These are phyloP conservation scores for Cephus cinctus DNA, from an alignment of 1,140 invertebrate species.

Conservation along the genomic window DNA sequence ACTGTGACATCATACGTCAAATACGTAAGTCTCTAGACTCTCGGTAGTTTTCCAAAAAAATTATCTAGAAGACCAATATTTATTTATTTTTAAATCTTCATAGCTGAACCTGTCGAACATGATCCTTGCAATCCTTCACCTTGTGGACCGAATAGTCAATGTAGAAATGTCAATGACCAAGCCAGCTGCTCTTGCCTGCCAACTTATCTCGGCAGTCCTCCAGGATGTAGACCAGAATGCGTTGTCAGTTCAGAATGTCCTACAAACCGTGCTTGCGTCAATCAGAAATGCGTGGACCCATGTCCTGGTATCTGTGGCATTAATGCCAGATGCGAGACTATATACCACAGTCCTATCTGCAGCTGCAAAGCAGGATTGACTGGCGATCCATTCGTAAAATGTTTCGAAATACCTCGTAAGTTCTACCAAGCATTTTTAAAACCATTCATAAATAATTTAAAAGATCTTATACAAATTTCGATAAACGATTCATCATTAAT, in stretches of 20 bases:
- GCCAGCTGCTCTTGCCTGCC: slow-evolving; percentile 74
- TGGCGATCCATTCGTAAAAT: slow-evolving; percentile 67
- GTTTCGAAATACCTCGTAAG: slow-evolving; percentile 58
- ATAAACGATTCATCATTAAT: not conserved
- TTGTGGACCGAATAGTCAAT: slow-evolving; percentile 78
- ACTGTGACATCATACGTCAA: slow-evolving; percentile 56
- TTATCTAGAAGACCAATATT: slow-evolving; percentile 25
- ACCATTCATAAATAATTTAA: not conserved
- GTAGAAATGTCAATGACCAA: slow-evolving; percentile 59
- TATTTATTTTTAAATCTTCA: slow-evolving; percentile 23
- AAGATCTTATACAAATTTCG: not conserved
- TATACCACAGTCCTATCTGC: slow-evolving; percentile 62
- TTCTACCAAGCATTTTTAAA: slow-evolving; percentile 4
- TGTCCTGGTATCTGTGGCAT: slow-evolving; percentile 76
- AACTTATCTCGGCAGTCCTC: slow-evolving; percentile 70
- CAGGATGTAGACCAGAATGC: slow-evolving; percentile 74
- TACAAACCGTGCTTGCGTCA: slow-evolving; percentile 68
- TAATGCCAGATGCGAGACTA: slow-evolving; percentile 68
- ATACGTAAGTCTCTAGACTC: slow-evolving; percentile 52
- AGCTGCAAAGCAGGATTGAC: slow-evolving; percentile 62
- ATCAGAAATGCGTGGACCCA: slow-evolving; percentile 78
- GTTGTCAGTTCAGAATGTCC: slow-evolving; percentile 74
- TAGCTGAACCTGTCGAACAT: slow-evolving; percentile 16
- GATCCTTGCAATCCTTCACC: slow-evolving; percentile 71
- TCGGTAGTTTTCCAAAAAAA: slow-evolving; percentile 10